Conservation (phyloP, 37 sponge, comb jelly and placozoan species). For the Ianthella basta region DNA sequence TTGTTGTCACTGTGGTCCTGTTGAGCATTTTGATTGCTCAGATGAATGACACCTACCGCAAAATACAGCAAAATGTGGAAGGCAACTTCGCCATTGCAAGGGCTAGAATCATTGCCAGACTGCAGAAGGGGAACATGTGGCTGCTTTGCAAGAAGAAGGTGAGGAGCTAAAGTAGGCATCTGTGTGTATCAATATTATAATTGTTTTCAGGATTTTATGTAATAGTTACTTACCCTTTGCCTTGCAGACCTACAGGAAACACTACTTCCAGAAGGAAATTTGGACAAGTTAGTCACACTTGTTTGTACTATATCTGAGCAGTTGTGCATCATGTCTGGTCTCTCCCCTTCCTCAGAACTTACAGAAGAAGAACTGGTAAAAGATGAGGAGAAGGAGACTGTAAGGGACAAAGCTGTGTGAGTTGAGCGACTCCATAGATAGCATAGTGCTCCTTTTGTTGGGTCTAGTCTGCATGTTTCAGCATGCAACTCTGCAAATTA, state of each 20-base stretch:
- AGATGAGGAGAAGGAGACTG: background rate
- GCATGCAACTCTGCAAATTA: too few species aligned
- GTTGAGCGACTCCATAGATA: too few species aligned
- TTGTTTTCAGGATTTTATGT: too few species aligned
- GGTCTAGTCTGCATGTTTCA: too few species aligned
- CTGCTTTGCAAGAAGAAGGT: background rate
- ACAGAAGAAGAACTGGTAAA: background rate
- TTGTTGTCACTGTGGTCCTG: constrained; percentile 36
- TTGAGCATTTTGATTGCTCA: constrained; percentile 50
- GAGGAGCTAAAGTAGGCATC: background rate
- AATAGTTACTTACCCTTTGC: background rate
- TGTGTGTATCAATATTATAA: too few species aligned
- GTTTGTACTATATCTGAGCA: too few species aligned
- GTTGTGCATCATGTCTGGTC: too few species aligned
- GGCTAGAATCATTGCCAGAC: constrained; percentile 30
- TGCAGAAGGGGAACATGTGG: constrained; percentile 17
- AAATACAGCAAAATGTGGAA: constrained; percentile 44
- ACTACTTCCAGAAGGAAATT: background rate
- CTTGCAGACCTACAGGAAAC: constrained; percentile 16
- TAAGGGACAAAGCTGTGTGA: background rate
- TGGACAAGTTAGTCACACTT: constrained; percentile 14
- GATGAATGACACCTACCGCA: constrained; percentile 48
- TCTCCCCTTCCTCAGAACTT: background rate
- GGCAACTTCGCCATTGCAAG: constrained; percentile 33
- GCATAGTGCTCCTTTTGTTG: too few species aligned